phyloP scores from a whole-genome alignment of 1,140 invertebrate species.

The Drosophila paulistorum region DNA sequence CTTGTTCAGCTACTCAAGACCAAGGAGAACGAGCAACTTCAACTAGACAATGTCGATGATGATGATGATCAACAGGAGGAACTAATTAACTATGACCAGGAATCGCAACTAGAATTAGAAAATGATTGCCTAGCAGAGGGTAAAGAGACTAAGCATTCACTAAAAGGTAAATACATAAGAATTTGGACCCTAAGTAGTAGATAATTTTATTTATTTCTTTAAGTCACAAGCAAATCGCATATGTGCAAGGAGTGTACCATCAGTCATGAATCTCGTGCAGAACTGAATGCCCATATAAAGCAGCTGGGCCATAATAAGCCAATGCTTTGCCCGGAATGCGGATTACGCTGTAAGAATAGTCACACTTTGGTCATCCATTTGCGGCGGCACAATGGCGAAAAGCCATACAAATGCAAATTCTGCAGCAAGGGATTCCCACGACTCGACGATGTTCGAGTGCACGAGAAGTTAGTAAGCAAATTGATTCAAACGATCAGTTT shows the following conservation, averaged over 20 bases:
- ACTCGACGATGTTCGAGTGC: slow-evolving; percentile 84
- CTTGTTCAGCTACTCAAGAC: slow-evolving; percentile 26
- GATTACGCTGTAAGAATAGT: slow-evolving; percentile 83
- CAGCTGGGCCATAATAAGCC: slow-evolving; percentile 83
- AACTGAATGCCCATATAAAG: slow-evolving; percentile 84
- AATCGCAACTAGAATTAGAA: not conserved
- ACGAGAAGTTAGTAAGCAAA: slow-evolving; percentile 65
- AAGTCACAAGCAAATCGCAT: slow-evolving; percentile 32
- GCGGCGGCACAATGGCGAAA: slow-evolving; percentile 83
- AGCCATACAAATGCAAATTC: slow-evolving; percentile 83
- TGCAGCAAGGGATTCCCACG: slow-evolving; percentile 84
- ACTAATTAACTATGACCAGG: not conserved
- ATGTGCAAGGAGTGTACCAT: slow-evolving; percentile 84
- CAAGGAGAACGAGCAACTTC: not conserved
- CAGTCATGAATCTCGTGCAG: slow-evolving; percentile 83
- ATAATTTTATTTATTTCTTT: not conserved
- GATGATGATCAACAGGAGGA: not conserved
- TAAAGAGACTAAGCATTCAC: too few species aligned
- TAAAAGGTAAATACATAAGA: too few species aligned
- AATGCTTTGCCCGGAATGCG: slow-evolving; percentile 84
- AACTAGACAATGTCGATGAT: not conserved
- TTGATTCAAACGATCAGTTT: not conserved
- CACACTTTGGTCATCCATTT: slow-evolving; percentile 84
- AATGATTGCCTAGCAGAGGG: too few species aligned
- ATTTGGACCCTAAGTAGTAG: too few species aligned